Percentiles rank a stretch among this genome's conserved stretches.
These are phyloP conservation scores for Pammene fasciana DNA, from an alignment of 2,888 invertebrate genomes.

Conservation along the genomic window DNA sequence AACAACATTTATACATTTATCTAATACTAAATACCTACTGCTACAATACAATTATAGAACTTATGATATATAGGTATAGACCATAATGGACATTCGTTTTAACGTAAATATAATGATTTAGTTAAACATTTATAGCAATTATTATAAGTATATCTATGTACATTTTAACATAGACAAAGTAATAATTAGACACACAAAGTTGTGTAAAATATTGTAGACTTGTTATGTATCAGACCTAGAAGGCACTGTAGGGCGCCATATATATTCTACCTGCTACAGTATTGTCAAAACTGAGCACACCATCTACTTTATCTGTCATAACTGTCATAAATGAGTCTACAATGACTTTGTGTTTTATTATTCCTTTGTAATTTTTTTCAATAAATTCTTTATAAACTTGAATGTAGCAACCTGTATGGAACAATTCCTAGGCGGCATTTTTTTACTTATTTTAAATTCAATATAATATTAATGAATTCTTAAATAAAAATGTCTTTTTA, in stretches of 20 bases:
- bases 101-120: neutral
- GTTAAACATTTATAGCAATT: neutral
- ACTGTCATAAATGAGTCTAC: too few relatives aligned
- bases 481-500: neutral
- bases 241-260: neutral
- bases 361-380: neutral
- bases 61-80: neutral
- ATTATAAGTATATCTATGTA: neutral
- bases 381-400: neutral
- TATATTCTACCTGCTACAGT: too few relatives aligned
- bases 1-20: neutral
- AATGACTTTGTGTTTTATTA: neutral
- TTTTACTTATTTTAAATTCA: neutral
- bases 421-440: constrained; percentile 20
- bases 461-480: neutral
- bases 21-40: neutral
- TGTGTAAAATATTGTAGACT: neutral
- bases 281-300: too few relatives aligned
- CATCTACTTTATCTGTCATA: too few relatives aligned
- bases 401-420: neutral
- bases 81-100: neutral
- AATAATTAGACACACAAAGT: neutral
- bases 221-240: neutral
- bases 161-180: neutral
- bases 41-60: neutral